phyloP scores from a whole-genome alignment of 2,797 vertebrate genomes.

The Ficedula albicollis region DNA sequence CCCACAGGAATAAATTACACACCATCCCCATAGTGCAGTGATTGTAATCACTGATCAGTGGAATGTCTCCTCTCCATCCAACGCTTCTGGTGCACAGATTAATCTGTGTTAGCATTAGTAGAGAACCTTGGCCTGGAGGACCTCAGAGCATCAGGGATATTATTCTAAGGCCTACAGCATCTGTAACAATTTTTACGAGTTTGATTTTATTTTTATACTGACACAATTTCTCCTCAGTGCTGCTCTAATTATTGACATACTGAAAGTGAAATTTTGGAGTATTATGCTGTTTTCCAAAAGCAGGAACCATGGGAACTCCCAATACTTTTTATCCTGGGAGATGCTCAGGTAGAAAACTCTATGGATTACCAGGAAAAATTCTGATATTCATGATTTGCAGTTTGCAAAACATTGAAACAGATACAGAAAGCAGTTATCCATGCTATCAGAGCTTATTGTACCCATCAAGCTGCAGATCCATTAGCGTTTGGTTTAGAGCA shows the following conservation, averaged over 20 bases:
- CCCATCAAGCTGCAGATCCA: neutral
- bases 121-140: neutral
- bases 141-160: neutral
- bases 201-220: neutral
- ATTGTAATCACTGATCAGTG: neutral
- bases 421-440: neutral
- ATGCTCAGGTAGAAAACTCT: neutral
- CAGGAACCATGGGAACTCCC: accelerated
- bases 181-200: neutral
- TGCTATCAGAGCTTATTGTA: neutral
- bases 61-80: neutral
- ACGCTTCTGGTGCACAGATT: neutral
- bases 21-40: neutral
- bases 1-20: neutral
- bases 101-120: neutral
- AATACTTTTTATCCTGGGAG: neutral
- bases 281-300: neutral
- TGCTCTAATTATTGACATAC: neutral
- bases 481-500: neutral
- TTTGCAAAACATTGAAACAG: neutral
- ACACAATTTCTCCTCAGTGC: neutral
- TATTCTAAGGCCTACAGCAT: neutral
- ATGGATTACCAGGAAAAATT: neutral
- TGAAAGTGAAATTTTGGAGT: neutral
- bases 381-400: neutral